These are phyloP conservation scores for Solea solea DNA, from an alignment of 2,113 vertebrate genomes.

Conservation along the genomic window DNA sequence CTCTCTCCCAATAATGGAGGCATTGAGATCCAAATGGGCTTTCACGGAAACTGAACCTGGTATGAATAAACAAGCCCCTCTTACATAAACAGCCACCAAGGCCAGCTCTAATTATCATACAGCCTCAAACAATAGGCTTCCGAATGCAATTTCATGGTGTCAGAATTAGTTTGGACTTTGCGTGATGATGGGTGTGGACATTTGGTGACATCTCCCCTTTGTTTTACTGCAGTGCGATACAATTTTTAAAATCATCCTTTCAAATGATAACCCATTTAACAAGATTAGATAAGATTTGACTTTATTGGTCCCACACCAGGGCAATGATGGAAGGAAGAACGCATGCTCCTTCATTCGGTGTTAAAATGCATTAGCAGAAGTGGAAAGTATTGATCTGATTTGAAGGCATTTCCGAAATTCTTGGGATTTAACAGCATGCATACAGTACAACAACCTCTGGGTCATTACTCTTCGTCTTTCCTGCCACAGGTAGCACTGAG, in stretches of 20 bases:
- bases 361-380: constrained; percentile 27
- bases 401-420: constrained; percentile 25
- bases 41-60: constrained; percentile 64
- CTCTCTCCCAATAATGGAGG: constrained; percentile 67
- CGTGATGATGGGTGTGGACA: constrained; percentile 49
- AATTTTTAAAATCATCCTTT: constrained; percentile 15
- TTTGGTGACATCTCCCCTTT: constrained; percentile 14
- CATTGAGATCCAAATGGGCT: constrained; percentile 65
- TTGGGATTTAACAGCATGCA: not conserved
- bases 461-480: constrained; percentile 1
- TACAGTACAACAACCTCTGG: not conserved
- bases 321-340: not conserved
- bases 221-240: not conserved
- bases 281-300: no score
- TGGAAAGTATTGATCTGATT: constrained; percentile 32
- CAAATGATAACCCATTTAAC: not conserved
- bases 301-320: no score
- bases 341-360: not conserved
- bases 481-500: not conserved
- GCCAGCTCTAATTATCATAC: constrained; percentile 69
- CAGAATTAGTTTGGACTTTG: constrained; percentile 57
- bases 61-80: constrained; percentile 76
- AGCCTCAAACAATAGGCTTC: constrained; percentile 58
- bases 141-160: constrained; percentile 61
- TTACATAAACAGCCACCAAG: constrained; percentile 74